Conservation (phyloP, 53 echinoderm and acorn worm genomes). For the Pentamera pediparva region DNA sequence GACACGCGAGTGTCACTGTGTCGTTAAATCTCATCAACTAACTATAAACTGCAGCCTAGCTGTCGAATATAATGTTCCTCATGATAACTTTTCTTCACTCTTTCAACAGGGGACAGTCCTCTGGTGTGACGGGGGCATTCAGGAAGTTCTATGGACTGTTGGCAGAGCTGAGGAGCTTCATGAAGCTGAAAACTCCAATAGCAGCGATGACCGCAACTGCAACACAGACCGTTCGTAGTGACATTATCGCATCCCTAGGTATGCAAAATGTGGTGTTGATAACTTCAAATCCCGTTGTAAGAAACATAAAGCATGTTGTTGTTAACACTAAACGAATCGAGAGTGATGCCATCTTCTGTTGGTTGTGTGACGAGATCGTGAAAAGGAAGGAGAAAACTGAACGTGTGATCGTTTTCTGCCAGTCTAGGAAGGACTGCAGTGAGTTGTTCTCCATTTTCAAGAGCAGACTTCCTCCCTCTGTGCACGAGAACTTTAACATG, state of each 20-base stretch:
- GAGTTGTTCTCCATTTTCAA: slow-evolving; percentile 19
- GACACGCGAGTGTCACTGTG: no score
- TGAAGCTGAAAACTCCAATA: not conserved
- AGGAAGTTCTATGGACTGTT: slow-evolving; percentile 10
- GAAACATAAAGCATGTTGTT: slow-evolving; percentile 26
- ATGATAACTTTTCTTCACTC: not conserved
- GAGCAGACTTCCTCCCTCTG: not conserved
- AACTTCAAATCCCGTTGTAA: not conserved
- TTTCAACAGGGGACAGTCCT: slow-evolving; percentile 23
- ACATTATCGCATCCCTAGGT: not conserved
- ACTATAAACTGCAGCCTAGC: no score
- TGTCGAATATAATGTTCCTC: no score
- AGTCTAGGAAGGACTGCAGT: slow-evolving; percentile 31
- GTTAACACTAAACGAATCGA: not conserved
- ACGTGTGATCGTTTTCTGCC: slow-evolving; percentile 29
- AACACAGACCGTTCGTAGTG: not conserved
- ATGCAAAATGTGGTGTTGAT: slow-evolving; percentile 22
- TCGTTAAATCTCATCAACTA: no score
- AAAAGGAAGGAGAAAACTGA: slow-evolving; percentile 5
- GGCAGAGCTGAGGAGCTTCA: slow-evolving; percentile 2
- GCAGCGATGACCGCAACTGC: slow-evolving; percentile 50
- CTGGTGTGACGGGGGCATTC: slow-evolving; percentile 31
- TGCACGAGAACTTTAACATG: slow-evolving; percentile 21
- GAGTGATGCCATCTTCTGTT: slow-evolving; percentile 17
- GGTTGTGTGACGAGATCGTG: slow-evolving; percentile 8